phyloP scores from a whole-genome alignment of 2,797 vertebrate genomes.

The Numenius phaeopus region DNA sequence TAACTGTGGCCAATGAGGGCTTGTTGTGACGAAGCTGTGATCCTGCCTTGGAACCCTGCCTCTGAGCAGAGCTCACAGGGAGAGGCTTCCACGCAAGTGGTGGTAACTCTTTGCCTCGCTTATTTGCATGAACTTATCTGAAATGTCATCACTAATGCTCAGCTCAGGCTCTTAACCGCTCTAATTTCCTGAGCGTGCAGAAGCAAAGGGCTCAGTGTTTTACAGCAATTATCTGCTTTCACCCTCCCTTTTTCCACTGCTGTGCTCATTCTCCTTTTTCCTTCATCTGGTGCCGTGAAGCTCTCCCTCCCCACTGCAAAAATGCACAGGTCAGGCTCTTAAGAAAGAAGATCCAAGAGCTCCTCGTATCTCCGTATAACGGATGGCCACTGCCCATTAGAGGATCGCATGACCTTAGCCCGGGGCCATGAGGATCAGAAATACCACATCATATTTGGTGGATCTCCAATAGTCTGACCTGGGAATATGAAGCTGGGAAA shows the following conservation, averaged over 20 bases:
- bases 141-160: background rate
- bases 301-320: background rate
- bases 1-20: background rate
- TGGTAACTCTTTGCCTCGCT: background rate
- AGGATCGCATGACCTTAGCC: background rate
- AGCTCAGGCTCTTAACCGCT: background rate
- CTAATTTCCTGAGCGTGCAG: background rate
- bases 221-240: background rate
- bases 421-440: background rate
- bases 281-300: background rate
- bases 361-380: background rate
- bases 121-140: background rate
- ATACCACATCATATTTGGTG: background rate
- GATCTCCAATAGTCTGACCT: background rate
- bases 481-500: background rate
- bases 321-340: background rate
- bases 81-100: background rate
- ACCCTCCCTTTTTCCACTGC: background rate
- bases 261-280: background rate
- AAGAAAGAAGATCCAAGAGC: background rate
- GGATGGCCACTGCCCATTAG: background rate
- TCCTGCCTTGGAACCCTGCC: background rate
- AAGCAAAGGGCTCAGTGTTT: background rate
- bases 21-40: fast-evolving
- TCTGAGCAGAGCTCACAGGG: background rate